Conservation (phyloP, 2,888 invertebrate species). For the Pristionchus fissidentatus region DNA sequence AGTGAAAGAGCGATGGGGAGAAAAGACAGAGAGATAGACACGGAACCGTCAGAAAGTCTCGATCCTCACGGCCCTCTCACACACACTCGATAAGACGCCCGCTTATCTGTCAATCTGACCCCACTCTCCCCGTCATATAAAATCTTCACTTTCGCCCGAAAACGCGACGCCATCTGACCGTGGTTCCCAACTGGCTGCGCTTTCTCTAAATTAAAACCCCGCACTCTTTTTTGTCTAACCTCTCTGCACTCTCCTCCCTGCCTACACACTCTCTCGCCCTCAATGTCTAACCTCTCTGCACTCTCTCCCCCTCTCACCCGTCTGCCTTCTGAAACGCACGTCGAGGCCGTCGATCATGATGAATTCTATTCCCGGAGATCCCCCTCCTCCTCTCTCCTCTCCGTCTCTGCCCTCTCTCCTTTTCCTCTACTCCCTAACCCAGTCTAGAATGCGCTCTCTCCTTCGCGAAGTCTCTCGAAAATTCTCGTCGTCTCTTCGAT, state of each 20-base stretch:
- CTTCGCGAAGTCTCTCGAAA: slow-evolving; percentile 30
- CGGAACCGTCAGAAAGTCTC: slow-evolving; percentile 10
- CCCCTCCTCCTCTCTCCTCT: not conserved
- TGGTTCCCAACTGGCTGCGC: not conserved
- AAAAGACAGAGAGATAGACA: not conserved
- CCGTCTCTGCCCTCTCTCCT: not conserved
- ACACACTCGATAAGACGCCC: not conserved
- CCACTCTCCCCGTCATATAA: not conserved
- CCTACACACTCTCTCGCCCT: not conserved
- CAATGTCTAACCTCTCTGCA: not conserved
- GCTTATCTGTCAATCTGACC: slow-evolving; percentile 38
- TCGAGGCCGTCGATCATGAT: slow-evolving; percentile 28
- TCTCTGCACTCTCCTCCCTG: not conserved
- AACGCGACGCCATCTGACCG: not conserved
- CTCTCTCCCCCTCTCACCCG: not conserved
- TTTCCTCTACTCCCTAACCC: not conserved
- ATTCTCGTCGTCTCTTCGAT: slow-evolving; percentile 33
- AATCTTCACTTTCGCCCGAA: not conserved
- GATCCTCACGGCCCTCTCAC: not conserved
- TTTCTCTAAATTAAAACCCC: not conserved
- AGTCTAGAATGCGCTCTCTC: not conserved
- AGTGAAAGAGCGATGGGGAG: no score
- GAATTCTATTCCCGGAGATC: slow-evolving; percentile 27
- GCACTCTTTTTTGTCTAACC: not conserved
- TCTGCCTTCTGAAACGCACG: slow-evolving; percentile 40